Evolutionary conservation across 2,797 vertebrate species (phyloP).

Genomic region (Manis javanica): DNA sequence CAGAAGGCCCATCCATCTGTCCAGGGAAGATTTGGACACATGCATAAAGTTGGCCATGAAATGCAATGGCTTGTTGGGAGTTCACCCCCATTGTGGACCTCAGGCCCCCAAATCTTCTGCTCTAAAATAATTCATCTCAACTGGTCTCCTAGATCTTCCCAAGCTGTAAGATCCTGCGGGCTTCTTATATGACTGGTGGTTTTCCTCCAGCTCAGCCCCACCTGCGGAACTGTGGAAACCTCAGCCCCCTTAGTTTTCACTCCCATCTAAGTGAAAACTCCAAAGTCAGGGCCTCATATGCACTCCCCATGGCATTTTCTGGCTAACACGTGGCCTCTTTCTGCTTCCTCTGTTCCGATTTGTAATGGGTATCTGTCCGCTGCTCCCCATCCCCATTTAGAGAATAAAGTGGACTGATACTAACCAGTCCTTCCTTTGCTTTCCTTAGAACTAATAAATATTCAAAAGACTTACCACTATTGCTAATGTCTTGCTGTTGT

Average conservation of each 20-base stretch:
- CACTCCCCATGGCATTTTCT: background rate
- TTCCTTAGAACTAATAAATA: conserved; percentile 17
- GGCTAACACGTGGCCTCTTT: background rate
- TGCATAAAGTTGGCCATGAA: accelerated
- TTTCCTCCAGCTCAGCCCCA: background rate
- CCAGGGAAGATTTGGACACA: background rate
- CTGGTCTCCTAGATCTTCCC: background rate
- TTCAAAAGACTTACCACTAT: background rate
- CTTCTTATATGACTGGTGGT: too few relatives aligned
- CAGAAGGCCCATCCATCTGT: background rate
- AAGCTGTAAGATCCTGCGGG: background rate
- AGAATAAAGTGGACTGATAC: background rate
- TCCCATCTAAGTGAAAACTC: background rate
- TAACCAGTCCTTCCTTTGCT: background rate
- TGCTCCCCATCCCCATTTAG: background rate
- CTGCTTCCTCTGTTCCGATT: background rate
- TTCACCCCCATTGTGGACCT: background rate
- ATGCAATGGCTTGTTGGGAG: background rate
- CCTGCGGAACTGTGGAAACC: background rate
- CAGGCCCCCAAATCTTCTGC: background rate
- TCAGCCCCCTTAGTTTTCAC: background rate
- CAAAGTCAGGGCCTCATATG: background rate
- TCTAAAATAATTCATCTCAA: background rate
- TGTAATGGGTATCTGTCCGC: background rate
- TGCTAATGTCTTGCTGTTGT: background rate